These are phyloP conservation scores for Onychomys arenicola DNA, from an alignment of 2,797 vertebrate species.

Conservation along the genomic window DNA sequence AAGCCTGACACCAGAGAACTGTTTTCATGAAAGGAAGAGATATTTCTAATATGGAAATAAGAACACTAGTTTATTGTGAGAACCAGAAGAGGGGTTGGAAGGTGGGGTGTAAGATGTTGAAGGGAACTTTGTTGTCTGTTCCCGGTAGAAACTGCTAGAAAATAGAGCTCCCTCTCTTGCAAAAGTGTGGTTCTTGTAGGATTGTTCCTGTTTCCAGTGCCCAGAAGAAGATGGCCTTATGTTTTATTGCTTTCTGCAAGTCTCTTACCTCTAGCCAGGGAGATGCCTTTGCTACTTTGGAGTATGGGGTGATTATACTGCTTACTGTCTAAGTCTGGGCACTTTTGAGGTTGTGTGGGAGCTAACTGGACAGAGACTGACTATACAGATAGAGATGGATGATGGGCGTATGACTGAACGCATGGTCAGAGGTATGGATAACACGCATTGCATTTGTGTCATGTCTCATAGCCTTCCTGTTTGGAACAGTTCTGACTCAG, in stretches of 20 bases:
- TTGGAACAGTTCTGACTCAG: not conserved
- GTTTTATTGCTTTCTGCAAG: not conserved
- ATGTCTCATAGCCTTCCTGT: not conserved
- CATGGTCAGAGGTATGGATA: not conserved
- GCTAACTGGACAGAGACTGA: not conserved
- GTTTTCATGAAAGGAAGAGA: slow-evolving; percentile 16
- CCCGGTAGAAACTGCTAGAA: not conserved
- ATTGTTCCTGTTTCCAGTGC: no score
- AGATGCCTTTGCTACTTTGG: not conserved
- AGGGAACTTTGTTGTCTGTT: not conserved
- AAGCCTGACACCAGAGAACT: not conserved
- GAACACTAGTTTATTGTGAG: not conserved
- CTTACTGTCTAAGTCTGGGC: not conserved
- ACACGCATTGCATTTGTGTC: rapidly evolving
- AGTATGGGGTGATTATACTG: not conserved
- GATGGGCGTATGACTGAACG: not conserved
- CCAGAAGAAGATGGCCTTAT: not conserved
- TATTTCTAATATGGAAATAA: slow-evolving; percentile 1
- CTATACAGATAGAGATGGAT: not conserved
- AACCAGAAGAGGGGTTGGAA: not conserved
- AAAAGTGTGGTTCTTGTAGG: not conserved
- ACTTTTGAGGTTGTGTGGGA: not conserved
- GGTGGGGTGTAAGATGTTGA: not conserved
- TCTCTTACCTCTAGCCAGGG: not conserved
- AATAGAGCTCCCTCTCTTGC: not conserved